These are phyloP conservation scores for Passer domesticus DNA, from an alignment of 2,113 vertebrate genomes.

Conservation along the genomic window DNA sequence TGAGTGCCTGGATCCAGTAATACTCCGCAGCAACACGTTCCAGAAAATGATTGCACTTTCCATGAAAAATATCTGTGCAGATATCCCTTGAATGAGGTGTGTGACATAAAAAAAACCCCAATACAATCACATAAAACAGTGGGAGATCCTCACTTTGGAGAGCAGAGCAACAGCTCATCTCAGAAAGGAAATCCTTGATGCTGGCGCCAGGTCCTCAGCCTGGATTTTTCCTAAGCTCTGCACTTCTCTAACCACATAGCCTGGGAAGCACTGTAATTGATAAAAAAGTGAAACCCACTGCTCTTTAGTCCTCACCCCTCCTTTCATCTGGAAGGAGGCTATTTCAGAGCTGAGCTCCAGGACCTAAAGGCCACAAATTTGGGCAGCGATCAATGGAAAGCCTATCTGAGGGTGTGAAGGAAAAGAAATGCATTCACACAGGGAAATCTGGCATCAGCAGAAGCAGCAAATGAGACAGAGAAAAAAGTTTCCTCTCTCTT, in stretches of 20 bases:
- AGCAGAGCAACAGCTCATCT: background rate
- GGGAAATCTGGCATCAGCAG: background rate
- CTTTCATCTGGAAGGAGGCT: background rate
- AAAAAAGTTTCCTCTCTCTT: background rate
- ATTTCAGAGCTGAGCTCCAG: background rate
- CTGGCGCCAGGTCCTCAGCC: conserved; percentile 1
- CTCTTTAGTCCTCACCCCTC: background rate
- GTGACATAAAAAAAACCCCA: background rate
- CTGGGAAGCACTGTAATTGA: background rate
- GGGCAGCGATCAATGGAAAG: background rate
- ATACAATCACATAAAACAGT: conserved; percentile 30
- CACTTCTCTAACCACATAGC: background rate
- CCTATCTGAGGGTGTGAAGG: background rate
- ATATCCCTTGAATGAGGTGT: conserved; percentile 15
- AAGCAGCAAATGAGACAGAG: background rate
- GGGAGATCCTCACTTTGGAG: conserved; percentile 26
- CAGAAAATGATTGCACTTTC: background rate
- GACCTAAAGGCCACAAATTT: background rate
- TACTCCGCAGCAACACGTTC: fast-evolving
- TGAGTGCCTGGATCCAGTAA: background rate
- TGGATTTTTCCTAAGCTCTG: conserved; percentile 20
- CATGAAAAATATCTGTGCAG: background rate
- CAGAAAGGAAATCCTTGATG: conserved; percentile 22
- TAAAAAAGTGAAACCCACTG: background rate
- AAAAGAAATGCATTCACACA: background rate